Conservation (phyloP, 2,888 invertebrate genomes). For the Limenitis camilla region DNA sequence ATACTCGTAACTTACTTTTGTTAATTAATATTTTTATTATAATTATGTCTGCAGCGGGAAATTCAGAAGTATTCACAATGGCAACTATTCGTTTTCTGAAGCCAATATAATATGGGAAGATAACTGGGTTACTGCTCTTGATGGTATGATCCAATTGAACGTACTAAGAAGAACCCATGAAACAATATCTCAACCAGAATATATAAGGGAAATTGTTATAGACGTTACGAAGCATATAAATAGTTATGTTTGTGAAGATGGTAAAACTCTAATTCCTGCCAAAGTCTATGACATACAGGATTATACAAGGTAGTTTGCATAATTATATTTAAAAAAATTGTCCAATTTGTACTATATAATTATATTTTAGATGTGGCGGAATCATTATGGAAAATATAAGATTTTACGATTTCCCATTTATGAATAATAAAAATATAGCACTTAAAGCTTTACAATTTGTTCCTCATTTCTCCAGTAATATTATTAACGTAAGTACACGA, state of each 20-base stretch:
- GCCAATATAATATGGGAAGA: slow-evolving; percentile 74
- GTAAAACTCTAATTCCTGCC: slow-evolving; percentile 25
- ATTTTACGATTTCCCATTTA: too few species aligned
- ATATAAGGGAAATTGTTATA: slow-evolving; percentile 36
- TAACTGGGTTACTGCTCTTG: slow-evolving; percentile 88
- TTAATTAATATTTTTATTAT: too few species aligned
- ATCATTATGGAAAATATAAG: too few species aligned
- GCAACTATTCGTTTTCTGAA: slow-evolving; percentile 20
- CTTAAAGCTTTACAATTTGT: too few species aligned
- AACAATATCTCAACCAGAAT: slow-evolving; percentile 76
- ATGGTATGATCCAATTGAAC: slow-evolving; percentile 85
- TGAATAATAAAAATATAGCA: too few species aligned
- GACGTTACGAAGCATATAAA: slow-evolving; percentile 31
- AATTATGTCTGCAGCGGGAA: slow-evolving; percentile 27
- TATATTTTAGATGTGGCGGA: slow-evolving; percentile 41
- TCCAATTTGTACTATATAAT: too few species aligned
- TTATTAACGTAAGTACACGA: too few species aligned
- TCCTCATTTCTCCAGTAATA: too few species aligned
- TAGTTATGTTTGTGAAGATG: slow-evolving; percentile 10
- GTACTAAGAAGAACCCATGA: slow-evolving; percentile 77
- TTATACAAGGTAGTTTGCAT: slow-evolving; percentile 30
- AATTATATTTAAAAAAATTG: too few species aligned
- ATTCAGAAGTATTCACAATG: slow-evolving; percentile 38
- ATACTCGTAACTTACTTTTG: neutral
- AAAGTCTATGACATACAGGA: slow-evolving; percentile 27